Base-by-base conservation (phyloP, 2,888 invertebrate species). In the Cylindroiulus punctatus region DNA sequence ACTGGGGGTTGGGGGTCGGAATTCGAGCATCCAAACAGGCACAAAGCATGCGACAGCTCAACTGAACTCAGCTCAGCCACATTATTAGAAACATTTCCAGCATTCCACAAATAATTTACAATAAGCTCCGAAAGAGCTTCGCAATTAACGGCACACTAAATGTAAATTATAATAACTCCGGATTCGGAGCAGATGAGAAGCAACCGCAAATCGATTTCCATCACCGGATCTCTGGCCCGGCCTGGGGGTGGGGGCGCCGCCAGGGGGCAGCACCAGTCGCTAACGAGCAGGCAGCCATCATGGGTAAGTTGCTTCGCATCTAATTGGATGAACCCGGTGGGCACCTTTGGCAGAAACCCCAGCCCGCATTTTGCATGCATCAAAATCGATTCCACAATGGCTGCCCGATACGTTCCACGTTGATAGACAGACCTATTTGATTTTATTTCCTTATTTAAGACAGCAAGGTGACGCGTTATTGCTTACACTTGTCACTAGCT, bases 361-460 rank as follows among this genome's bases (percentile, higher is more conserved):
- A 57, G 22, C 22, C 8, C 22, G 57, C 57, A 57, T 57, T 57
- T 7, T 22, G n/a, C n/a, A 22, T 10, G 22, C 76, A 22, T 26
- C 12, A 76, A 76, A 76, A 76, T 76, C 76, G 76, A 76, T 76
- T 76, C 22, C 76, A 76, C 30, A 76, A 76, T 30, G 76, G 76
- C n/a, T 76, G 26, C 22, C 22, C 14, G 76, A 57, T 57, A 57
- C 57, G 57, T 57, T 57, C 22, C 57, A 57, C 57, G n/a, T 57
- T 57, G 57, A 76, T 76, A 76, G 76, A 30, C 76, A 76, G 76
- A 76, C 76, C 76, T 76, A 76, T 76, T 76, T 76, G 76, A 76
- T 76, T 76, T 76, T 76, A 76, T 76, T 76, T 76, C 76, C 76
- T 76, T 76, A 76, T 76, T 76, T 76, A 76, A 76, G 76, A 76